A percentile compares a stretch with the other conserved stretches of the same genome.
phyloP scores from a whole-genome alignment of 2,797 vertebrate genomes.

The Cyprinodon diabolis region DNA sequence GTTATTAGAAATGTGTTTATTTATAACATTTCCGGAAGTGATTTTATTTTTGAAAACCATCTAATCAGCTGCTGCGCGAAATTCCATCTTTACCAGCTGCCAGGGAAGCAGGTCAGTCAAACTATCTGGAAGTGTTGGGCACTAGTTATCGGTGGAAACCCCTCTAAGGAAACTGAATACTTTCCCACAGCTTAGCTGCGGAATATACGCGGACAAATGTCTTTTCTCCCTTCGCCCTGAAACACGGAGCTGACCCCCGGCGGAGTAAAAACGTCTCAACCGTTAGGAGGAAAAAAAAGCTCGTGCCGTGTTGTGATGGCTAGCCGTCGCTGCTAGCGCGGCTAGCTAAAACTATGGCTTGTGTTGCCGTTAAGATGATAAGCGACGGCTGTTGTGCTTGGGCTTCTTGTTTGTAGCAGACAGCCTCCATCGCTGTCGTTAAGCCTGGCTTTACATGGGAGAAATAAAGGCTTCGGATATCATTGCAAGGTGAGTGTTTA shows the following conservation, averaged over 20 bases:
- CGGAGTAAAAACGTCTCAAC: slow-evolving; percentile 34
- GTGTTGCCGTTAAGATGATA: slow-evolving; percentile 53
- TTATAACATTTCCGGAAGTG: accelerated
- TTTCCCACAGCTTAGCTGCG: background rate
- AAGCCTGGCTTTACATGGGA: slow-evolving; percentile 4
- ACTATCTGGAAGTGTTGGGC: slow-evolving; percentile 48
- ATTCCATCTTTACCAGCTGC: slow-evolving; percentile 1
- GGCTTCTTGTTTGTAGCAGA: slow-evolving; percentile 11
- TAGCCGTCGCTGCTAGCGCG: slow-evolving; percentile 61
- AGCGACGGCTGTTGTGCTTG: slow-evolving; percentile 40
- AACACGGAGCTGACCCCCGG: slow-evolving; percentile 23
- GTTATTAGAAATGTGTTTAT: background rate
- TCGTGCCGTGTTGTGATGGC: slow-evolving; percentile 66
- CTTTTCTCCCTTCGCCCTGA: background rate
- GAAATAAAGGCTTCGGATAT: slow-evolving; percentile 3
- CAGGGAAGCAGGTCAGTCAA: slow-evolving; percentile 40
- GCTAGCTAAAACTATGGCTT: slow-evolving; percentile 52
- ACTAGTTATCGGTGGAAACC: slow-evolving; percentile 49
- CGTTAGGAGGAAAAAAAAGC: slow-evolving; percentile 29
- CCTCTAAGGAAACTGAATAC: slow-evolving; percentile 7
- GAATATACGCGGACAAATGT: slow-evolving; percentile 7
- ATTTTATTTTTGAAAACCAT: slow-evolving; percentile 18
- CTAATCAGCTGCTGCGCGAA: accelerated
- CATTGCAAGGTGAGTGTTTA: slow-evolving; percentile 63
- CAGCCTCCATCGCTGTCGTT: slow-evolving; percentile 1